Evolutionary conservation across 2,113 vertebrate species (phyloP), one percentile per base, ranked within the genome.

Genomic region (Benitochromis conjunctus): DNA sequence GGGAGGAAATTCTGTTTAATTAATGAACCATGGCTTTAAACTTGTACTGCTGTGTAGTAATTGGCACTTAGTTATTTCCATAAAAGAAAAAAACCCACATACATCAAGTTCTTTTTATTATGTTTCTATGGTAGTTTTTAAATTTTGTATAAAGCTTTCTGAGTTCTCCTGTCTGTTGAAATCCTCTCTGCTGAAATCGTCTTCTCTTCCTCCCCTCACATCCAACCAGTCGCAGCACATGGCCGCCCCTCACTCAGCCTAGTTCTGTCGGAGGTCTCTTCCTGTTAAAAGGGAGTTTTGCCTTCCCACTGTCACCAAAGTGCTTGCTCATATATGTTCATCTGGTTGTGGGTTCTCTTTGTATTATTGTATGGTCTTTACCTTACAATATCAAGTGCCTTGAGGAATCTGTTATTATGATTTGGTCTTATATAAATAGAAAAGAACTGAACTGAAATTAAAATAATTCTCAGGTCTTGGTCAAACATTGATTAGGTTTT

Each of bases 1-100:
- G 64, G 62, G 85, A 79, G 55, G 21, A 86, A 79, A 83, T 79
- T 58, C 38, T 80, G 71, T 76, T 91, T 11, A 84, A 85, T 90
- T 86, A 88, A 79, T n/a, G 4, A 69, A 82, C 78, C 79, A 5
- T 62, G n/a, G 79, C 88, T 90, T 56, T 29, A 78, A 69, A 18
- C 14, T 86, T 86, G 31, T 80, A 8, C 4, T 46, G 19, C 38
- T 18, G 19, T 74, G 16, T 77, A 34, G 74, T 64, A 80, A 82
- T 60, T 24, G 29, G 66, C 53, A 46, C 43, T 60, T 53, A 57
- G 29, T 54, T 84, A 11, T 56, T 31, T 21, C 21, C 34, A 54
- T 31, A 31, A 36, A 36, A 36, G 7, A 36, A 36, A 7, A 34
- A 36, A 2, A 57, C 48, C 24, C 13, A 9, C 1, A 41, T 24